Percentiles rank a stretch among this genome's conserved stretches.
Evolutionary conservation across 2,888 invertebrate species (phyloP).

Genomic region (Leptura quadrifasciata): DNA sequence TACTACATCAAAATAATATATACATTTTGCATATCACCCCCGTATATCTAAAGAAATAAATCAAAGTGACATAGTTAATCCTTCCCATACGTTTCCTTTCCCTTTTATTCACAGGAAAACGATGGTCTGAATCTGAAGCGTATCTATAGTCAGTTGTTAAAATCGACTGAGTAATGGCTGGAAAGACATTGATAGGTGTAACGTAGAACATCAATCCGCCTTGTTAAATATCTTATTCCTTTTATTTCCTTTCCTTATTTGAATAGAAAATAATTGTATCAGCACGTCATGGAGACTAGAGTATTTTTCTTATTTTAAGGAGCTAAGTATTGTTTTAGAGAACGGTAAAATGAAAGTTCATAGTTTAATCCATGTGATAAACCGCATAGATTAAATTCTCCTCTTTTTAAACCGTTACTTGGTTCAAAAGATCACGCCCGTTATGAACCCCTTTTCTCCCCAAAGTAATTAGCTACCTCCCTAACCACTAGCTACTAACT

Average conservation of each 20-base stretch:
- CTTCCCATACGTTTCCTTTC: conserved; percentile 52
- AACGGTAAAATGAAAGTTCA: no score
- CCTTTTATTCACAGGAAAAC: conserved; percentile 59
- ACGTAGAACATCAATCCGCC: conserved; percentile 51
- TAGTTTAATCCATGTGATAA: no score
- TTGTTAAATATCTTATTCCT: conserved; percentile 49
- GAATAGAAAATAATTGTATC: conserved; percentile 30
- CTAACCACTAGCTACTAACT: no score
- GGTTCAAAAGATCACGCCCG: no score
- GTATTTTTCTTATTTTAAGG: no score
- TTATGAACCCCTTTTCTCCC: no score
- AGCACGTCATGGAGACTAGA: no score
- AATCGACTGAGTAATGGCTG: conserved; percentile 50
- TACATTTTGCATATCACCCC: background rate
- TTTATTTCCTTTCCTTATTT: conserved; percentile 24
- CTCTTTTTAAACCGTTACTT: no score
- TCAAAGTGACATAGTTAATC: conserved; percentile 57
- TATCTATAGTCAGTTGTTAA: conserved; percentile 48
- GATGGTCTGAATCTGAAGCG: conserved; percentile 34
- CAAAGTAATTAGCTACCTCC: no score
- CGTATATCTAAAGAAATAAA: conserved; percentile 46
- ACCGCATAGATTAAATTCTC: no score
- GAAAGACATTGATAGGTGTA: conserved; percentile 51
- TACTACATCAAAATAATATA: background rate
- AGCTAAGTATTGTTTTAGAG: no score